Evolutionary conservation across 1,140 invertebrate genomes (phyloP).

Genomic region (Heliconius congener): DNA sequence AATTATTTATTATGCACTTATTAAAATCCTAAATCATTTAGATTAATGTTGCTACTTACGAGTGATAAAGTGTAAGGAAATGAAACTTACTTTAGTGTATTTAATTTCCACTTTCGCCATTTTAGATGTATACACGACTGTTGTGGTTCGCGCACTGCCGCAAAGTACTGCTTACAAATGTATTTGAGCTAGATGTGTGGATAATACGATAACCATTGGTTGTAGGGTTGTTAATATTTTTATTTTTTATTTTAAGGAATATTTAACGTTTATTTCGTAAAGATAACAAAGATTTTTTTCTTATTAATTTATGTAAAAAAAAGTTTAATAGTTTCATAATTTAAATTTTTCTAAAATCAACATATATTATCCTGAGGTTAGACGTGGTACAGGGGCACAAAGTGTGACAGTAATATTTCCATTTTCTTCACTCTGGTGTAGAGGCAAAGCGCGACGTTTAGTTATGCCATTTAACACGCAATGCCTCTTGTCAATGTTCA

Average conservation of each 20-base stretch:
- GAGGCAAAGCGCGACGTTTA: no score
- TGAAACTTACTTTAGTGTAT: constrained; percentile 68
- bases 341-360: no score
- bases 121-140: constrained; percentile 24
- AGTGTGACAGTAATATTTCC: no score
- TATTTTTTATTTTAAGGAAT: background rate
- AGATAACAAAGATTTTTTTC: no score
- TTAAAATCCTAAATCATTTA: no score
- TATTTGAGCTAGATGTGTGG: background rate
- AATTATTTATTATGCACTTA: background rate
- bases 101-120: constrained; percentile 71
- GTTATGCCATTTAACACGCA: no score
- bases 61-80: background rate
- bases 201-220: background rate
- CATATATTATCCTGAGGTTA: no score
- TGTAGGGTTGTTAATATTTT: background rate
- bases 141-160: constrained; percentile 1
- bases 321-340: no score
- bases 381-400: no score
- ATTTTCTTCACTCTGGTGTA: no score
- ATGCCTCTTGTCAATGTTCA: no score
- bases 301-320: no score
- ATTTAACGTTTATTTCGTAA: background rate
- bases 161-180: background rate
- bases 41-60: background rate